Evolutionary conservation across 2,797 vertebrate species (phyloP), one percentile per base, ranked within the genome.

Genomic region (Neosilurus mollespiculum): DNA sequence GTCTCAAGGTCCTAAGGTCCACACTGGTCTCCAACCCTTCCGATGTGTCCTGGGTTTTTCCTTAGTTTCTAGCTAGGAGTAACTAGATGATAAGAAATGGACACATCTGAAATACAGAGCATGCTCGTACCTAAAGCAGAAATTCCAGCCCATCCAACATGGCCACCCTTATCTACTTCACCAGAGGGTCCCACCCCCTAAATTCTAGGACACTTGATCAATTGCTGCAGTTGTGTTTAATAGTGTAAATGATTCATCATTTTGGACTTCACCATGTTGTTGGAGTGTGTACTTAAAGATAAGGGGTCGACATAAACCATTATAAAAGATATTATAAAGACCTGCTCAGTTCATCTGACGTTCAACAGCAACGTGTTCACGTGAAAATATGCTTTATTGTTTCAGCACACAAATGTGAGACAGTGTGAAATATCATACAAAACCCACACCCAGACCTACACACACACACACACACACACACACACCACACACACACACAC

Each of bases 381-480:
- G 8, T 58, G 72, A 62, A 77, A 61, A 77, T 6, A 62, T 16
- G 11, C 7, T 75, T 11, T 43, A 4, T 5, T 4, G 43, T 43
- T 43, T 43, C 43, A 43, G 43, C 58, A 61, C 20, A 56, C 53
- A 73, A 18, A 56, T 26, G 3, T 20, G 4, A 56, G 16, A 30
- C 4, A 20, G 9, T 56, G 24, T 26, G 10, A 56, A 56, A 18
- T 56, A 75, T 34, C 3, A 58, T 76, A 26, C 12, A 15, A 37
- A 10, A 58, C 30, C 30, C 30, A 30, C 30, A 30, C 30, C 30
- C 30, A 30, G 30, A 30, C 85, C 86, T 85, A 83, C 81, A 72
- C 65, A 85, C 86, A 88, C 69, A 81, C 59, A 84, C 24, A 56
- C 69, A 81, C 59, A 84, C 24, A 56, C 69, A 72, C 65, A 81